Percentiles rank a stretch among this genome's conserved stretches.
Conservation (phyloP, 2,113 vertebrate genomes). For the Polypterus senegalus region DNA sequence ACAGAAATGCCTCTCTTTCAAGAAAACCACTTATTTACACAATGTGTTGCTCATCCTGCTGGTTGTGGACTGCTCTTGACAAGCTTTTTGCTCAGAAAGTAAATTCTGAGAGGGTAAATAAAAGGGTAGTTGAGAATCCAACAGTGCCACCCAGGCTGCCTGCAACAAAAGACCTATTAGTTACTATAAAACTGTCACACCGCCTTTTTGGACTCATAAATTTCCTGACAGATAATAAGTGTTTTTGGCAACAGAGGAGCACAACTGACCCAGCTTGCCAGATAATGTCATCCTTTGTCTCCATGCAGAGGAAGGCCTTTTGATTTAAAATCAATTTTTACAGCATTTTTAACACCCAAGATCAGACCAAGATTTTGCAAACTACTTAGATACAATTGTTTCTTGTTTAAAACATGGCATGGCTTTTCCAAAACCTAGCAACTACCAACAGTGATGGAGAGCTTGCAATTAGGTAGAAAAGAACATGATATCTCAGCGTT, state of each 20-base stretch:
- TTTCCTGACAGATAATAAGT: constrained; percentile 8
- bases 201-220: constrained; percentile 19
- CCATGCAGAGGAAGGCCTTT: constrained; percentile 20
- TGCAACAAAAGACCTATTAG: constrained; percentile 2
- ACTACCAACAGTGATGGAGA: constrained; percentile 1
- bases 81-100: not conserved
- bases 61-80: not conserved
- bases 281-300: constrained; percentile 18
- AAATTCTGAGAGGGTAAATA: not conserved
- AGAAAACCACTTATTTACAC: too few species aligned
- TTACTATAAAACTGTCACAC: constrained; percentile 12
- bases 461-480: constrained; percentile 5
- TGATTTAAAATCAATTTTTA: constrained; percentile 23
- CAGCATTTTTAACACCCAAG: constrained; percentile 7
- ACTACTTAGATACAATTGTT: not conserved
- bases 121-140: constrained; percentile 1
- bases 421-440: constrained; percentile 8
- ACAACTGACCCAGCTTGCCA: constrained; percentile 12
- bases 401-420: not conserved
- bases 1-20: too few species aligned
- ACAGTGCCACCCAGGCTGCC: constrained; percentile 6
- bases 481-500: not conserved
- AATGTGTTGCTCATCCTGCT: too few species aligned
- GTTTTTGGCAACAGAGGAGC: constrained; percentile 8
- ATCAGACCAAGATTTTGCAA: not conserved